Percentiles rank a stretch among this genome's conserved stretches.
phyloP scores from a whole-genome alignment of 2,113 vertebrate species.

The Romanogobio albipinnatus region DNA sequence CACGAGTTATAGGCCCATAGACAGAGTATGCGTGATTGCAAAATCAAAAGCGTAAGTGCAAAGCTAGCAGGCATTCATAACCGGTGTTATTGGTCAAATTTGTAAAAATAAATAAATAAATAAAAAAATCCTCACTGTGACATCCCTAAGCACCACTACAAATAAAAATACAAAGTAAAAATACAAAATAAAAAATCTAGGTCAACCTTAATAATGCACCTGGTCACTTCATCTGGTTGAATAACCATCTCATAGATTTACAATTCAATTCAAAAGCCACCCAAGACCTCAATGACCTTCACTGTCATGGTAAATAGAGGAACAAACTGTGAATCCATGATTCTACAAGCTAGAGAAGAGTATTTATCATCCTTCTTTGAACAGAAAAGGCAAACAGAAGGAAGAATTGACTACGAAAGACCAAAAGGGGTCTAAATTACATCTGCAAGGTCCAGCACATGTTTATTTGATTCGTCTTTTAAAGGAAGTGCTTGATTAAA shows the following conservation, averaged over 20 bases:
- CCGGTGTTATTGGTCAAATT: no score
- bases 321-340: not conserved
- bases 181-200: not conserved
- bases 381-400: slow-evolving; percentile 1
- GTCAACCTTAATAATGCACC: not conserved
- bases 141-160: not conserved
- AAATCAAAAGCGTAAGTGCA: no score
- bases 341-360: slow-evolving; percentile 8
- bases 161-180: not conserved
- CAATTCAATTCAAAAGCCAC: not conserved
- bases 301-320: not conserved
- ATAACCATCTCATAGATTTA: not conserved
- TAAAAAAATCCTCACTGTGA: no score
- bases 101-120: no score
- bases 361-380: not conserved
- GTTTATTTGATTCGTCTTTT: slow-evolving; percentile 52
- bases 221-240: not conserved
- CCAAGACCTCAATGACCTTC: not conserved
- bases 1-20: no score
- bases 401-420: slow-evolving; percentile 13
- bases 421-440: slow-evolving; percentile 35
- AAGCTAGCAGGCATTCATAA: no score
- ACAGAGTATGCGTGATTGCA: no score
- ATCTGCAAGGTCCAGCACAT: slow-evolving; percentile 40
- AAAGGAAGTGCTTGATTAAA: slow-evolving; percentile 56